These are phyloP conservation scores for Halcyon chelicuti DNA, from an alignment of 2,797 vertebrate species.

Conservation along the genomic window DNA sequence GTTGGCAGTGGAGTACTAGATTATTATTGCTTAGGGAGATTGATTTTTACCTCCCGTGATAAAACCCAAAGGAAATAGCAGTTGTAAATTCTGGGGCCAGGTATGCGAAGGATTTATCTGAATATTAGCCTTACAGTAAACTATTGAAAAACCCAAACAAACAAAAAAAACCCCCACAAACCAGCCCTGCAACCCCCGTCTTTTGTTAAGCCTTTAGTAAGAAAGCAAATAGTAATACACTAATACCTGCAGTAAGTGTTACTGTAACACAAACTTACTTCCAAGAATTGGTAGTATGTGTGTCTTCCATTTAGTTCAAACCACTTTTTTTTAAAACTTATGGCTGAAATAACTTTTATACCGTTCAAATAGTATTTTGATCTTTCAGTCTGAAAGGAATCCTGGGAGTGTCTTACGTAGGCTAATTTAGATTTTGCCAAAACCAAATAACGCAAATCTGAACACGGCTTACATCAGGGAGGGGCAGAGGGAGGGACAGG, in stretches of 20 bases:
- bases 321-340: background rate
- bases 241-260: background rate
- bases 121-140: background rate
- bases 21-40: background rate
- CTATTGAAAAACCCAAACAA: background rate
- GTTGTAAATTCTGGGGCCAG: background rate
- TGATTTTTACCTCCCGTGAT: background rate
- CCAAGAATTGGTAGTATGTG: background rate
- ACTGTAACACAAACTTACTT: background rate
- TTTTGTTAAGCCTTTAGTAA: background rate
- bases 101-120: background rate
- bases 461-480: background rate
- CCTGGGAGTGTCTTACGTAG: background rate
- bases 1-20: background rate
- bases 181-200: background rate
- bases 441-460: too few relatives aligned
- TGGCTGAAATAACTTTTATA: background rate
- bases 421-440: background rate
- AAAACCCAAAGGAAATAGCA: background rate
- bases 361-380: background rate
- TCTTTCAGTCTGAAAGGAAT: background rate
- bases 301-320: background rate
- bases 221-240: background rate
- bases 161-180: fast-evolving
- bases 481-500: too few relatives aligned